Evolutionary conservation across 2,113 vertebrate species (phyloP).

Genomic region (Thalassarche chlororhynchos): DNA sequence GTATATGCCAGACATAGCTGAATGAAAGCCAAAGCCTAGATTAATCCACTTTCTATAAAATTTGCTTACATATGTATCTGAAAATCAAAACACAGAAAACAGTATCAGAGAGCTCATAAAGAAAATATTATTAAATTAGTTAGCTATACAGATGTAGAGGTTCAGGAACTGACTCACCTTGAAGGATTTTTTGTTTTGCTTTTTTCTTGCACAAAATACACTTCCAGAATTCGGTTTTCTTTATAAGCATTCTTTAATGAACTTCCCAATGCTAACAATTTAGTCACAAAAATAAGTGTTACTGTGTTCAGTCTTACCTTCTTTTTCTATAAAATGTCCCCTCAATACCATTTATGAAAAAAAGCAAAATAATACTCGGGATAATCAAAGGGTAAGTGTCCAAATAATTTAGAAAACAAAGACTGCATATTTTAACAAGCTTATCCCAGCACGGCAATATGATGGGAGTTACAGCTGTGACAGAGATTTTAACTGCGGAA

Average conservation of each 20-base stretch:
- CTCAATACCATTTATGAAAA: neutral
- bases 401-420: neutral
- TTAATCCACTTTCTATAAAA: neutral
- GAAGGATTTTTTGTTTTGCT: neutral
- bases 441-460: neutral
- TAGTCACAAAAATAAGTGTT: neutral
- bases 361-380: neutral
- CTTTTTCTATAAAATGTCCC: neutral
- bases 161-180: neutral
- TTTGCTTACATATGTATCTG: neutral
- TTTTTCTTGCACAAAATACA: neutral
- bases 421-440: neutral
- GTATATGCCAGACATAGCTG: slow-evolving; percentile 19
- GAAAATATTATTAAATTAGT: neutral
- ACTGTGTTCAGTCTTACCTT: neutral
- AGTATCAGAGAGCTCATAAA: neutral
- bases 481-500: neutral
- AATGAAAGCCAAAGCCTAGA: slow-evolving; percentile 25
- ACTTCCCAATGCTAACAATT: neutral
- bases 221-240: neutral
- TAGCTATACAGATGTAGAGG: neutral
- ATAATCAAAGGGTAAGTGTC: neutral
- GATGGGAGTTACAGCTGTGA: slow-evolving; percentile 13
- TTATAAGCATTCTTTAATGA: neutral
- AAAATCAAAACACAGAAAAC: slow-evolving; percentile 16